Conservation (phyloP, 1,140 invertebrate genomes). For the Drosophila azteca region DNA sequence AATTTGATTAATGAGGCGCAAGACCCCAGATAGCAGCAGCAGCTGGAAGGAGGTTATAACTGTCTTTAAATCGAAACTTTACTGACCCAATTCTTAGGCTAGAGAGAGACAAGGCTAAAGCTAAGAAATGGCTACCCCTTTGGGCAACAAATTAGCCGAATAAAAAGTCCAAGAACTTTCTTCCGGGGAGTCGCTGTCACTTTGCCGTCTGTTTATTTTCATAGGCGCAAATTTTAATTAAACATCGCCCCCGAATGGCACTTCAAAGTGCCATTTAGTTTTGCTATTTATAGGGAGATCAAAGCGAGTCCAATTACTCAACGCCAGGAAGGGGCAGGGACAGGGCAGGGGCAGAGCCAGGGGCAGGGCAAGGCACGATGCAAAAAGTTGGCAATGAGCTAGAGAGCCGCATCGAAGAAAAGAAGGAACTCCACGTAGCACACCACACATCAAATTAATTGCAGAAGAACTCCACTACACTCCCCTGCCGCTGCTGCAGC, state of each 20-base stretch:
- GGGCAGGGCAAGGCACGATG: not conserved
- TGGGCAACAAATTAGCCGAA: not conserved
- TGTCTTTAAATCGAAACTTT: conserved; percentile 22
- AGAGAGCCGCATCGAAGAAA: conserved; percentile 58
- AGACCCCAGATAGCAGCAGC: conserved; percentile 56
- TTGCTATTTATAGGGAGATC: conserved; percentile 74
- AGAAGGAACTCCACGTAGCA: conserved; percentile 10
- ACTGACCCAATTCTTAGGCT: conserved; percentile 41
- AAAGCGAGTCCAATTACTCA: conserved; percentile 78
- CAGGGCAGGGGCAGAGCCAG: conserved; percentile 21
- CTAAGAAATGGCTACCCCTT: not conserved
- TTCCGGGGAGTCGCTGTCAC: conserved; percentile 9
- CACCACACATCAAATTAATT: conserved; percentile 66
- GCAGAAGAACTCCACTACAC: conserved; percentile 26
- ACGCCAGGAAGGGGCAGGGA: conserved; percentile 27
- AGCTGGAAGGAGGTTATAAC: not conserved
- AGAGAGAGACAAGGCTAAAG: not conserved
- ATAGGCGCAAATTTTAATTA: conserved; percentile 51
- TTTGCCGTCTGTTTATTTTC: conserved; percentile 46
- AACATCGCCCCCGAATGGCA: conserved; percentile 34
- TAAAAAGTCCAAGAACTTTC: not conserved
- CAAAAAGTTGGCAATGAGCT: conserved; percentile 77
- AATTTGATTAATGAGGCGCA: conserved; percentile 76
- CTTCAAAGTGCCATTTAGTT: conserved; percentile 55
- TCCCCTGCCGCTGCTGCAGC: conserved; percentile 15